These are phyloP conservation scores for Myiopsitta monachus DNA, from an alignment of 2,113 vertebrate genomes.

Conservation along the genomic window DNA sequence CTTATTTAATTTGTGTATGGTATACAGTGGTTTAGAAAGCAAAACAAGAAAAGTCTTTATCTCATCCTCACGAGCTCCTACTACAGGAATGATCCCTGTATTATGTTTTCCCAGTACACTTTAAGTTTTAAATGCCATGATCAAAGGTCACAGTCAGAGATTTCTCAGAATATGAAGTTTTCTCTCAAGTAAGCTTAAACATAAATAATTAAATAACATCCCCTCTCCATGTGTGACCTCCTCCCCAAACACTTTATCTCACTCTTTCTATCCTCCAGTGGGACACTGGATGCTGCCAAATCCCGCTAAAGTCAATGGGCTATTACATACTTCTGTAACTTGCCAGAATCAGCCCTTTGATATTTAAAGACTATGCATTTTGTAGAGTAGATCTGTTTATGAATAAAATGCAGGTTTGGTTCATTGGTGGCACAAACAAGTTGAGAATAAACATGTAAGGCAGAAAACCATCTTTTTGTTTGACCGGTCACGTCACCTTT, in stretches of 20 bases:
- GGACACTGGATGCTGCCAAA: background rate
- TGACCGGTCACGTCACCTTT: background rate
- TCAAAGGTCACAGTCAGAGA: background rate
- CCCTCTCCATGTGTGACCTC: background rate
- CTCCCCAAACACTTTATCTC: background rate
- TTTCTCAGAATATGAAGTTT: background rate
- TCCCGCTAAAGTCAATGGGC: background rate
- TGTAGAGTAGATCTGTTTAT: background rate
- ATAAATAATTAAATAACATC: background rate
- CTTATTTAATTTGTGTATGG: background rate
- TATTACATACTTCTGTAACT: background rate
- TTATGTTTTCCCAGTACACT: background rate
- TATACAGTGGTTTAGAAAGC: background rate
- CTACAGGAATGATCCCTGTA: background rate
- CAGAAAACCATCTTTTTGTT: background rate
- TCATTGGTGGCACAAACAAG: background rate
- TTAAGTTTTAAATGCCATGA: background rate
- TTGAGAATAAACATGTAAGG: background rate
- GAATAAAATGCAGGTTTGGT: background rate
- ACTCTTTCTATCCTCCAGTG: background rate
- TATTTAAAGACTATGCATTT: background rate
- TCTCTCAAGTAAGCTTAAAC: background rate
- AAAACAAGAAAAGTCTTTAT: background rate
- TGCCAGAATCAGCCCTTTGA: background rate
- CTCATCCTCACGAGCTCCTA: background rate